phyloP scores from a whole-genome alignment of 2,888 invertebrate genomes.

The Coecobrya sp. region DNA sequence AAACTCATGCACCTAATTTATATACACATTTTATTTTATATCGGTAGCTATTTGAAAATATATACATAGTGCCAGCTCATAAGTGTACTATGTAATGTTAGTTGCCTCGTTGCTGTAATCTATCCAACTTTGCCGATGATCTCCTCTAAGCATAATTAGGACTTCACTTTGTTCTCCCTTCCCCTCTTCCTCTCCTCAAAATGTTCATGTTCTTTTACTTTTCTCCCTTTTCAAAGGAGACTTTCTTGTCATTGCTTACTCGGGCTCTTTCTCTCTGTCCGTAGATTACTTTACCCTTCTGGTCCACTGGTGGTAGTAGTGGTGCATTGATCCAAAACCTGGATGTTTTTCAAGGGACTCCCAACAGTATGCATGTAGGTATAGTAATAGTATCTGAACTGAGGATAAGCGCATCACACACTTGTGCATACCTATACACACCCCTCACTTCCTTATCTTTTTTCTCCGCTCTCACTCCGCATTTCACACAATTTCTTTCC shows the following conservation, averaged over 20 bases:
- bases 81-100: not conserved
- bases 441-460: slow-evolving; percentile 31
- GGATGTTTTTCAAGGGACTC: slow-evolving; percentile 63
- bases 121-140: slow-evolving; percentile 86
- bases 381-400: not conserved
- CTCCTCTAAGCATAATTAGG: slow-evolving; percentile 77
- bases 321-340: slow-evolving; percentile 57
- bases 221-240: slow-evolving; percentile 6
- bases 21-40: not conserved
- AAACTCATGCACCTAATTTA: not conserved
- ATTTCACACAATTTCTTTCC: slow-evolving; percentile 69
- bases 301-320: not conserved
- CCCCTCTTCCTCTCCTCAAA: slow-evolving; percentile 63
- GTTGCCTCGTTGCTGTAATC: slow-evolving; percentile 74
- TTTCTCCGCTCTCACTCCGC: slow-evolving; percentile 7
- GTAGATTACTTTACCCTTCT: not conserved
- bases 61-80: not conserved
- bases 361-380: not conserved
- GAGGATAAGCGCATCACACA: not conserved
- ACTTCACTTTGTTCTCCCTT: slow-evolving; percentile 74
- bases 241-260: slow-evolving; percentile 34
- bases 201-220: slow-evolving; percentile 51
- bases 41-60: not conserved
- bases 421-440: not conserved
- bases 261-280: slow-evolving; percentile 3